Evolutionary conservation across 2,888 invertebrate genomes (phyloP), one percentile per base, ranked within the genome.

Genomic region (Eupeodes latifasciatus): DNA sequence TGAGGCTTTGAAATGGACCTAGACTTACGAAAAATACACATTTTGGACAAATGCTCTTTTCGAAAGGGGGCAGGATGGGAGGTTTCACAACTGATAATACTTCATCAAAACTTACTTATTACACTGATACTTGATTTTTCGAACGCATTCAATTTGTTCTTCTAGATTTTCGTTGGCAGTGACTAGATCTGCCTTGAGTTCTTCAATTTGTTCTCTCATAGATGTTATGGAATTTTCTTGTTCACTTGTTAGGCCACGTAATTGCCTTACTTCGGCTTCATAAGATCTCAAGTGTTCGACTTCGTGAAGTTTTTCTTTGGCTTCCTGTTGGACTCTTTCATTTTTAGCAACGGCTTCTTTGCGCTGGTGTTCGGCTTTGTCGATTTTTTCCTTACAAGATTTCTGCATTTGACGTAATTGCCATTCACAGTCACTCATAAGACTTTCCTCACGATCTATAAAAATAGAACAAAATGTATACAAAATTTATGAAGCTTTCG

Each of bases 351-450:
- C 67, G 49, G 95, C 95, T 93, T 95, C 95, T 81, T 94, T 94
- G 62, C 95, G 95, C 66, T 94, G 94, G 89, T 94, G 94, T 90
- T 96, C 95, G 67, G 95, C 95, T 47, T 96, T 96, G 87, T 95
- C 95, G 36, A 95, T 89, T 90, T 95, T 94, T 89, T 95, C 94
- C 90, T 97, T 95, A 80, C 96, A 96, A 10, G 94, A 94, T 90
- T 95, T 95, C 93, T 97, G 96, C 90, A 97, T 95, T 92, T 97
- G 96, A 55, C 97, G 93, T 92, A 97, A 94, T 94, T 97, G 97
- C 97, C 97, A 97, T 94, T 97, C 97, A 93, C 97, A 97, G 94
- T 97, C 97, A 5, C 96, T 96, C 90, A 97, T 94, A 91, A 97
- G 94, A 81, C 96, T 94, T 91, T 97, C 96, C 71, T 97, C 97